phyloP scores from a whole-genome alignment of 2,888 invertebrate genomes.

The Dicranocentrus wangi region DNA sequence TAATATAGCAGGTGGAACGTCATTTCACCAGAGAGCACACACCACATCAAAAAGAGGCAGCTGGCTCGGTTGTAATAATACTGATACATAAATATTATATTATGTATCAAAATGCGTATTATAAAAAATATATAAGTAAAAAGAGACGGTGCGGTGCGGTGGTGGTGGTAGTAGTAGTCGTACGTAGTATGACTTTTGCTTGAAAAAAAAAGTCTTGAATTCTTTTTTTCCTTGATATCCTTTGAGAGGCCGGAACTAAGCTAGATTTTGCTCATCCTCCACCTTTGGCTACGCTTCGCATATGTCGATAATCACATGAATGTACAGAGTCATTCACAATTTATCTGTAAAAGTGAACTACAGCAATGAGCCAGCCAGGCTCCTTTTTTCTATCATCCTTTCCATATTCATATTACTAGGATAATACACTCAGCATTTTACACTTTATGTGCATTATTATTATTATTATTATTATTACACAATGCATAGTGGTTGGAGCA shows the following conservation, averaged over 20 bases:
- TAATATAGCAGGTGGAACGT: constrained; percentile 10
- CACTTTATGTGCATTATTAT: no score
- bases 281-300: constrained; percentile 72
- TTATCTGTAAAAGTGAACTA: constrained; percentile 39
- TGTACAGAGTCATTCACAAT: constrained; percentile 58
- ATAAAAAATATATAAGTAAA: not conserved
- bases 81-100: constrained; percentile 19
- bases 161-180: constrained; percentile 5
- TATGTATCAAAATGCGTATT: constrained; percentile 2
- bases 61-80: constrained; percentile 51
- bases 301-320: constrained; percentile 68
- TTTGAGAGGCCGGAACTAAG: constrained; percentile 66
- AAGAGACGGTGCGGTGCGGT: not conserved
- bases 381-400: constrained; percentile 6
- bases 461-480: no score
- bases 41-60: constrained; percentile 29
- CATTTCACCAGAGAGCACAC: constrained; percentile 23
- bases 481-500: constrained; percentile 1
- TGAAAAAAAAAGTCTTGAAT: constrained; percentile 36
- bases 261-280: constrained; percentile 67
- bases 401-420: not conserved
- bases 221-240: constrained; percentile 57
- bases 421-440: not conserved
- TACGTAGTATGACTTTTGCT: constrained; percentile 1
- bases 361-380: not conserved